Percentiles rank a stretch among this genome's conserved stretches.
Evolutionary conservation across 2,797 vertebrate species (phyloP).

Genomic region (Sardinella longiceps): DNA sequence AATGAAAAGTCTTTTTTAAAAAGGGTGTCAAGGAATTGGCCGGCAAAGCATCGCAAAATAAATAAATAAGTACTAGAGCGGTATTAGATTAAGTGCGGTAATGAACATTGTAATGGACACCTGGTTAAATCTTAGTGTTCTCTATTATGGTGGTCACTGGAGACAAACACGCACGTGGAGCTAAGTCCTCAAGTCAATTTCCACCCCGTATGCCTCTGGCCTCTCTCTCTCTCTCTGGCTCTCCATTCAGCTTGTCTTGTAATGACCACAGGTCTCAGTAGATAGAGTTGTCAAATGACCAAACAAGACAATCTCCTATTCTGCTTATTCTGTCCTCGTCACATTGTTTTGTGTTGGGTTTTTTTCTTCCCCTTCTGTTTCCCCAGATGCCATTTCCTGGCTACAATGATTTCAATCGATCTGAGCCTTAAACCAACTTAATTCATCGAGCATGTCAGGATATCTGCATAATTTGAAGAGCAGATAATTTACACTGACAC

Average conservation of each 20-base stretch:
- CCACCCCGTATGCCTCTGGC: conserved; percentile 62
- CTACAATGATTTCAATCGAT: conserved; percentile 65
- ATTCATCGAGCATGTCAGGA: conserved; percentile 67
- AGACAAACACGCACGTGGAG: conserved; percentile 59
- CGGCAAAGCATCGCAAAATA: not conserved
- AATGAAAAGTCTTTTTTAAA: conserved; percentile 59
- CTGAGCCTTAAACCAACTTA: conserved; percentile 67
- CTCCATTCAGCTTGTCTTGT: conserved; percentile 45
- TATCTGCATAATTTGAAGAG: conserved; percentile 67
- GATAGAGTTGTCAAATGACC: conserved; percentile 38
- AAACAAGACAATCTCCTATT: conserved; percentile 39
- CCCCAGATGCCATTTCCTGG: conserved; percentile 36
- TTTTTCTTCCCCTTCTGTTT: conserved; percentile 35
- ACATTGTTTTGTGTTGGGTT: not conserved
- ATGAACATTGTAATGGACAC: conserved; percentile 57
- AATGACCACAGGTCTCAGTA: conserved; percentile 65
- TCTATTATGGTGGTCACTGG: conserved; percentile 61
- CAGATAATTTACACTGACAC: conserved; percentile 69
- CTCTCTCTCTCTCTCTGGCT: conserved; percentile 22
- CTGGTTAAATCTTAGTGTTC: conserved; percentile 67
- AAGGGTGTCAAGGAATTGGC: conserved; percentile 46
- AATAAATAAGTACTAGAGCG: conserved; percentile 6
- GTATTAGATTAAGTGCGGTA: conserved; percentile 65
- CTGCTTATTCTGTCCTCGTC: conserved; percentile 4
- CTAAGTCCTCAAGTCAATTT: conserved; percentile 63